A percentile compares a stretch with the other conserved stretches of the same genome.
Conservation (phyloP, 2,113 vertebrate genomes). For the Plestiodon gilberti region DNA sequence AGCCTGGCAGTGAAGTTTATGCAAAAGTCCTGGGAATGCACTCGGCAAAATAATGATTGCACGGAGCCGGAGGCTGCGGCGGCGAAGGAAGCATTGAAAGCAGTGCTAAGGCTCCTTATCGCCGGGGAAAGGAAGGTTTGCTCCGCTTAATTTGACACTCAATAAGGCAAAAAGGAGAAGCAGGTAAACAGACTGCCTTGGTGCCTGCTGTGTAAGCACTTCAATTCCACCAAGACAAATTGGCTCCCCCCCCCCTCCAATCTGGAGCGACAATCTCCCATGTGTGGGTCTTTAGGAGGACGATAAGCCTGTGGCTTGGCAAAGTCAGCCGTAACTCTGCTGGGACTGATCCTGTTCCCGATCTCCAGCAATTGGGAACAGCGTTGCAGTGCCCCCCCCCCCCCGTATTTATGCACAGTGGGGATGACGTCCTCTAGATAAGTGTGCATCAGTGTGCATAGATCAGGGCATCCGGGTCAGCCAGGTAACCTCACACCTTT, state of each 20-base stretch:
- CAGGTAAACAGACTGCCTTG: neutral
- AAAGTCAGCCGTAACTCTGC: conserved; percentile 47
- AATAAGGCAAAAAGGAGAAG: conserved; percentile 40
- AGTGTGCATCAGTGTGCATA: too few relatives aligned
- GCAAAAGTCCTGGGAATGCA: neutral
- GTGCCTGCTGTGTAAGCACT: conserved; percentile 56
- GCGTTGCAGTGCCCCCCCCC: too few relatives aligned
- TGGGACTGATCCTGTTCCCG: conserved; percentile 13
- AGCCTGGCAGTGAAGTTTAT: conserved; percentile 5
- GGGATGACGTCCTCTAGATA: too few relatives aligned
- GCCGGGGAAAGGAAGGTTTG: conserved; percentile 56
- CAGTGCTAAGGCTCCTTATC: conserved; percentile 48
- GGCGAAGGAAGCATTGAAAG: conserved; percentile 23
- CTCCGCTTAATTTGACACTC: conserved; percentile 29
- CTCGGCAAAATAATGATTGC: conserved; percentile 33
- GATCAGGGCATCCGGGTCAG: too few relatives aligned
- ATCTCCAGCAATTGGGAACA: neutral
- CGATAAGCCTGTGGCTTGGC: conserved; percentile 50
- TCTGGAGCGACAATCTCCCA: neutral
- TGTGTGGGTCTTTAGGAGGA: conserved; percentile 8
- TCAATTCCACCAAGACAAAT: conserved; percentile 57
- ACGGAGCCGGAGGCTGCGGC: neutral
- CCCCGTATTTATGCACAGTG: too few relatives aligned
- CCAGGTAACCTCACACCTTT: too few relatives aligned
- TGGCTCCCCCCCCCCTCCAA: neutral